Evolutionary conservation across 2,113 vertebrate species (phyloP).

Genomic region (Bucco capensis): DNA sequence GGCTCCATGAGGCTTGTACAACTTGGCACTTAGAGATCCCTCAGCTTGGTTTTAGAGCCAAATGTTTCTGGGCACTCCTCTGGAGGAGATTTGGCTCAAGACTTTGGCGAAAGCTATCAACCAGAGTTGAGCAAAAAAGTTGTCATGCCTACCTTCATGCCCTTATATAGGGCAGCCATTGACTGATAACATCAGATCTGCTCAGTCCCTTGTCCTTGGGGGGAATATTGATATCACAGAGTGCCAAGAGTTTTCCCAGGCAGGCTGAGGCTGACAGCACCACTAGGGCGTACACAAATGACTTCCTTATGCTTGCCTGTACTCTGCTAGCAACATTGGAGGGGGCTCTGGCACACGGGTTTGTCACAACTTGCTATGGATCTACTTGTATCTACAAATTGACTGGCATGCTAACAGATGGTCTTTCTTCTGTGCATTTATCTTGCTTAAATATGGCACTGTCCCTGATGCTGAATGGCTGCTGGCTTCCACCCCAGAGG

Average conservation of each 20-base stretch:
- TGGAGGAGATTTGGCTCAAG: slow-evolving; percentile 27
- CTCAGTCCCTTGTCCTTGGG: not conserved
- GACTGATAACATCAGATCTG: not conserved
- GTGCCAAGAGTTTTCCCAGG: not conserved
- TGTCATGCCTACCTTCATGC: not conserved
- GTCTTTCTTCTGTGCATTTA: not conserved
- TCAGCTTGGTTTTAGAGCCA: slow-evolving; percentile 22
- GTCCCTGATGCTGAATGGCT: slow-evolving; percentile 57
- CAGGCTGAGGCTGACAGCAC: slow-evolving; percentile 4
- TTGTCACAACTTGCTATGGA: not conserved
- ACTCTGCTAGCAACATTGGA: not conserved
- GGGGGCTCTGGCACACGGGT: not conserved
- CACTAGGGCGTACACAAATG: not conserved
- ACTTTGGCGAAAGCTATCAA: slow-evolving; percentile 46
- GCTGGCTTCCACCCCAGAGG: slow-evolving; percentile 52
- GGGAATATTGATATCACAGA: not conserved
- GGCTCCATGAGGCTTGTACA: not conserved
- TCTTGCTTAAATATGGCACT: slow-evolving; percentile 38
- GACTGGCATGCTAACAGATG: not conserved
- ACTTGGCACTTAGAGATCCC: slow-evolving; percentile 10
- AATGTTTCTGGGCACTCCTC: slow-evolving; percentile 39
- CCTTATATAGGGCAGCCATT: not conserved
- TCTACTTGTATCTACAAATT: slow-evolving; percentile 21
- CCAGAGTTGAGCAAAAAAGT: slow-evolving; percentile 21
- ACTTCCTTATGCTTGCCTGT: slow-evolving; percentile 14